A percentile compares a stretch with the other conserved stretches of the same genome.
These are phyloP conservation scores for Bemisia tabaci DNA, from an alignment of 1,140 invertebrate species.

Conservation along the genomic window DNA sequence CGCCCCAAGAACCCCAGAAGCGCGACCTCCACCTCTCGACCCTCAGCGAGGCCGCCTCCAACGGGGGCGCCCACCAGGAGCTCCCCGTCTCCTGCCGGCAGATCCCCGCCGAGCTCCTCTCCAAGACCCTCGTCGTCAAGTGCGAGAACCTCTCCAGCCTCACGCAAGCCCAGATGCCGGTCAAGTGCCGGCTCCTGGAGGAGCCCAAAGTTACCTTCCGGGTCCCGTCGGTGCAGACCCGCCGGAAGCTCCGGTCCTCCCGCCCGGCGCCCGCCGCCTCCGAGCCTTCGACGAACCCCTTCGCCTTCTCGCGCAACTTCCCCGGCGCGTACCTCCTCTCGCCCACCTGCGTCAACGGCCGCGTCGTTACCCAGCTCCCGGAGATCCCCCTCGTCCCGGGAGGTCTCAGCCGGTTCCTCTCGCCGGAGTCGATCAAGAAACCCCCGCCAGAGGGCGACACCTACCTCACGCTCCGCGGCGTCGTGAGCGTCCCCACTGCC, in stretches of 20 bases:
- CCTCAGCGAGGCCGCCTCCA: background rate
- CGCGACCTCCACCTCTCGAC: background rate
- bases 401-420: background rate
- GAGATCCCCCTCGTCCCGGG: background rate
- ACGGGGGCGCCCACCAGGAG: background rate
- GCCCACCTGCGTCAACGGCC: background rate
- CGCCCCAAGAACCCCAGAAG: background rate
- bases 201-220: background rate
- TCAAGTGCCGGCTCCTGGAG: background rate
- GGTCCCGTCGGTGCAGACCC: background rate
- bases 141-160: background rate
- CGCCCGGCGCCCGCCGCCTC: background rate
- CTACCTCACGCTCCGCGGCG: background rate
- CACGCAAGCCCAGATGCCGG: background rate
- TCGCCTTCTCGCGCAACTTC: background rate
- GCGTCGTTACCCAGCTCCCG: background rate
- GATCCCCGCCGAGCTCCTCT: background rate
- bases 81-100: background rate
- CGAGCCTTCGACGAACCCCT: background rate
- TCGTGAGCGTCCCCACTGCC: background rate
- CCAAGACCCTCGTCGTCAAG: background rate
- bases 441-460: no score
- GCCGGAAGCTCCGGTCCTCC: background rate
- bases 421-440: background rate
- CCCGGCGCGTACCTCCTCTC: background rate